Percentiles rank a stretch among this genome's conserved stretches.
These are phyloP conservation scores for Andrena bucephala DNA, from an alignment of 2,888 invertebrate species.

Conservation along the genomic window DNA sequence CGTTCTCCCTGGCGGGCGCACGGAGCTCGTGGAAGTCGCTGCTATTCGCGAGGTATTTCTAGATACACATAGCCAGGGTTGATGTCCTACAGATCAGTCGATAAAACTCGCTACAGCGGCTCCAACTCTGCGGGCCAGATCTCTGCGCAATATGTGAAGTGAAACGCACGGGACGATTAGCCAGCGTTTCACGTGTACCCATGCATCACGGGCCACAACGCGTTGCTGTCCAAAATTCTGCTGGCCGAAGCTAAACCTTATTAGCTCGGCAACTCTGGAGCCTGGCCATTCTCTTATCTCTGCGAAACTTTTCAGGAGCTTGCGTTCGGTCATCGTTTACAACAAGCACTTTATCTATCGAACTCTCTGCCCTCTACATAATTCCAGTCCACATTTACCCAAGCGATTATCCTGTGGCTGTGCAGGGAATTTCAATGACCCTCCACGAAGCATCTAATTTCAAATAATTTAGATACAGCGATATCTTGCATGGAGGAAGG, in stretches of 20 bases:
- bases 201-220: too few relatives aligned
- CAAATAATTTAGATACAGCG: too few relatives aligned
- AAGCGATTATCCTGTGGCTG: too few relatives aligned
- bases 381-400: too few relatives aligned
- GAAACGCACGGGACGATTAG: neutral
- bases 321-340: too few relatives aligned
- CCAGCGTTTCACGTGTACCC: too few relatives aligned
- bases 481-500: too few relatives aligned
- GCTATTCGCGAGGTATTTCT: conserved; percentile 50
- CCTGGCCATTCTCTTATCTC: neutral
- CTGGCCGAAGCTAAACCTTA: neutral
- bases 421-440: too few relatives aligned
- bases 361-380: too few relatives aligned
- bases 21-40: conserved; percentile 19
- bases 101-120: conserved; percentile 44
- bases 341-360: too few relatives aligned
- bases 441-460: too few relatives aligned
- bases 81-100: conserved; percentile 55
- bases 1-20: neutral
- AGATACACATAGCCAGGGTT: conserved; percentile 36
- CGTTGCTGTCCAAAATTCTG: neutral
- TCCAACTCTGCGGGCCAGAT: neutral
- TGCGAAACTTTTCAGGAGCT: too few relatives aligned
- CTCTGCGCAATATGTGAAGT: neutral
- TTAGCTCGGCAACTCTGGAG: neutral